Evolutionary conservation across 2,888 invertebrate species (phyloP).

Genomic region (Drosophila melanosoma): DNA sequence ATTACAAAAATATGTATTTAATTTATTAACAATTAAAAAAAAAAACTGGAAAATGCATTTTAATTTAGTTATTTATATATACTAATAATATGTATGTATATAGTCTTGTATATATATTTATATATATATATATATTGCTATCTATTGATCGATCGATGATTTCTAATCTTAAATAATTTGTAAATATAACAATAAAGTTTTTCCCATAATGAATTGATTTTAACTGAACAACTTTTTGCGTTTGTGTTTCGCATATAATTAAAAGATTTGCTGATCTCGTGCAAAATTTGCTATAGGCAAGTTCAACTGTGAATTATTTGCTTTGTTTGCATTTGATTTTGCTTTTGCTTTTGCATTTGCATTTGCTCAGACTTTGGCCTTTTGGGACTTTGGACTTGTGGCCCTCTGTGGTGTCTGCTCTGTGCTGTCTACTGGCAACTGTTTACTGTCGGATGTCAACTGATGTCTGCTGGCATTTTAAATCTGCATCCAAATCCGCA

Average conservation of each 20-base stretch:
- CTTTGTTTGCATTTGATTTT: constrained; percentile 28
- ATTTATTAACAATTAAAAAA: no score
- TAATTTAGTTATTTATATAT: no score
- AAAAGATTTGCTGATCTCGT: not conserved
- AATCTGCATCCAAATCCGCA: constrained; percentile 28
- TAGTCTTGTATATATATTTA: no score
- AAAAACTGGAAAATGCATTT: no score
- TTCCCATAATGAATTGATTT: not conserved
- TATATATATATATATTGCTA: not conserved
- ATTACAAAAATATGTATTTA: not conserved
- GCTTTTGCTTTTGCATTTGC: constrained; percentile 22
- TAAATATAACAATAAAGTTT: not conserved
- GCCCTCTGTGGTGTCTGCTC: constrained; percentile 52
- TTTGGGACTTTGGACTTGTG: constrained; percentile 20
- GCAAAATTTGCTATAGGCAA: not conserved
- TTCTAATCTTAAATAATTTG: not conserved
- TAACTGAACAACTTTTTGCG: not conserved
- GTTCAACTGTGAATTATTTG: constrained; percentile 14
- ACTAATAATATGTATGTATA: no score
- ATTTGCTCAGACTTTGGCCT: constrained; percentile 43
- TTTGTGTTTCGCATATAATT: not conserved
- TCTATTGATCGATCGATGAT: not conserved
- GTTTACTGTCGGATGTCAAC: constrained; percentile 36
- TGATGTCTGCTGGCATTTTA: constrained; percentile 32
- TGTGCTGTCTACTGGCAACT: constrained; percentile 32